phyloP scores from a whole-genome alignment of 1,140 invertebrate species.

The Teleogryllus occipitalis region DNA sequence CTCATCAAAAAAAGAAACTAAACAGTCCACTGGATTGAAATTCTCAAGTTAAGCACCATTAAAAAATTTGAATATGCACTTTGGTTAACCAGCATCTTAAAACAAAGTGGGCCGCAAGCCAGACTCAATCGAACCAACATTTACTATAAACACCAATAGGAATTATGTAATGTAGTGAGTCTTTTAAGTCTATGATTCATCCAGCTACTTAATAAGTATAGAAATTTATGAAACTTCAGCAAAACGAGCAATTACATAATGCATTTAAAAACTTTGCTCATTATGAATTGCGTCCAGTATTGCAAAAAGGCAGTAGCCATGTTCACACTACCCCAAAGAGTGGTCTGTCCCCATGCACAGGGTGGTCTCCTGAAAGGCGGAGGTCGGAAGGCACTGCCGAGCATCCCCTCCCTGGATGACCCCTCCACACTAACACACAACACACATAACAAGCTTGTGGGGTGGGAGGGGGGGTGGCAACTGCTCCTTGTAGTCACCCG shows the following conservation, averaged over 20 bases:
- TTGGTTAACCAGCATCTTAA: not conserved
- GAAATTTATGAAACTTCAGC: not conserved
- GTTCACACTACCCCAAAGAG: not conserved
- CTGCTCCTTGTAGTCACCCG: not conserved
- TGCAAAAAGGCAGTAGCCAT: not conserved
- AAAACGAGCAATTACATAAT: not conserved
- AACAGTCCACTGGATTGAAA: not conserved
- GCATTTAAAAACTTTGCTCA: not conserved
- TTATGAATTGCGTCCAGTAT: not conserved
- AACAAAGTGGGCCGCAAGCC: not conserved
- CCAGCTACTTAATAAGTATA: not conserved
- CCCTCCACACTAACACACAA: not conserved
- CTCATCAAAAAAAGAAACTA: not conserved
- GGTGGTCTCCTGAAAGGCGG: constrained; percentile 2
- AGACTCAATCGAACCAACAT: not conserved
- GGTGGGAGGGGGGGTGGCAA: not conserved
- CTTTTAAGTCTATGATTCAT: not conserved
- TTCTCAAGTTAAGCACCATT: not conserved
- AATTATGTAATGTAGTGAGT: not conserved
- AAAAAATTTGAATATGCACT: not conserved
- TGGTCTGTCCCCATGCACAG: not conserved
- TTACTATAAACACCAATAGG: not conserved
- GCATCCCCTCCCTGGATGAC: not conserved
- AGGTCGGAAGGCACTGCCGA: not conserved
- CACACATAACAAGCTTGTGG: not conserved